Percentiles rank a stretch among this genome's conserved stretches.
Conservation (phyloP, 2,888 invertebrate species). For the Timandra comae region DNA sequence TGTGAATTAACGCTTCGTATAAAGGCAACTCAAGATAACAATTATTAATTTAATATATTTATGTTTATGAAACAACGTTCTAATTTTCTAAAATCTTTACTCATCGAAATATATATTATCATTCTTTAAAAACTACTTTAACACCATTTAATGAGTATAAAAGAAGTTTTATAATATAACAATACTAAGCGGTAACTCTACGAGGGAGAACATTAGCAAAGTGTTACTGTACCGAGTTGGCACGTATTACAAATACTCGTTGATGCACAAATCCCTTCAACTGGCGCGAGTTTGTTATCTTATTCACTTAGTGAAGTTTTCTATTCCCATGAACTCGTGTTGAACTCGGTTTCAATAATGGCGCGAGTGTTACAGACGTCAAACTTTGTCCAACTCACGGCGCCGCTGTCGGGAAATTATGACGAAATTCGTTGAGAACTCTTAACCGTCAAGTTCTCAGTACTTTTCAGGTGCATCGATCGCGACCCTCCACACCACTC, state of each 20-base stretch:
- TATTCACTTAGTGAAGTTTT: conserved; percentile 30
- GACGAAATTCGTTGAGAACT: conserved; percentile 36
- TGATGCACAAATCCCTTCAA: conserved; percentile 19
- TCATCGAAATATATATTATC: too few relatives aligned
- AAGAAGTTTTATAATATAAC: too few relatives aligned
- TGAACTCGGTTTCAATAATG: conserved; percentile 33
- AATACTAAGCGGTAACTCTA: too few relatives aligned
- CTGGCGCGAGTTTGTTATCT: conserved; percentile 25
- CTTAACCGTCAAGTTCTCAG: conserved; percentile 19
- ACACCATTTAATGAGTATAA: too few relatives aligned
- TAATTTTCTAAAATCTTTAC: too few relatives aligned
- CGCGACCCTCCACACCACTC: conserved; percentile 28
- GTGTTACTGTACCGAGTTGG: neutral
- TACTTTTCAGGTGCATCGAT: conserved; percentile 40
- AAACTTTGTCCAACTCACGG: conserved; percentile 35
- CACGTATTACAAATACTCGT: neutral
- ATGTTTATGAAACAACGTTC: too few relatives aligned
- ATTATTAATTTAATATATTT: too few relatives aligned
- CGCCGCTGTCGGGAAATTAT: conserved; percentile 36
- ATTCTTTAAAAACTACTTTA: too few relatives aligned
- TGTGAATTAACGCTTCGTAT: neutral
- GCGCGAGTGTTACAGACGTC: conserved; percentile 34
- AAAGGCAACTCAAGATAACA: too few relatives aligned
- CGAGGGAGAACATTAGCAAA: neutral
- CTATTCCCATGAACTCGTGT: conserved; percentile 26